Percentiles rank a stretch among this genome's conserved stretches.
Evolutionary conservation across 1,140 invertebrate species (phyloP).

Genomic region (Drosophila rufa): DNA sequence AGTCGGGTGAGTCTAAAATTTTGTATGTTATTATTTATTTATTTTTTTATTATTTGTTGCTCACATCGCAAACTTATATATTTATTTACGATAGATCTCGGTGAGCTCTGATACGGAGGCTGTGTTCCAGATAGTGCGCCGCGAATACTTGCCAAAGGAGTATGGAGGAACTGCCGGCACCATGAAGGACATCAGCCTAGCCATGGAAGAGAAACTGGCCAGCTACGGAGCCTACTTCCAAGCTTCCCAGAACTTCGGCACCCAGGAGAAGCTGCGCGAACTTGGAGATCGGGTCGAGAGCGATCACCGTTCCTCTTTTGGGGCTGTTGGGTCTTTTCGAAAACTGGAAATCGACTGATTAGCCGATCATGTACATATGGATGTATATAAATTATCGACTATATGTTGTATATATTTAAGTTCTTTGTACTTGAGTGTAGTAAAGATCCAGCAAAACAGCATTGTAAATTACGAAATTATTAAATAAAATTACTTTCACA

Average conservation of each 20-base stretch:
- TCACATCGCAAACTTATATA: too few relatives aligned
- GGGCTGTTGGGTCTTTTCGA: slow-evolving; percentile 87
- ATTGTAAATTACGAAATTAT: background rate
- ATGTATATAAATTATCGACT: background rate
- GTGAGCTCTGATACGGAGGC: slow-evolving; percentile 77
- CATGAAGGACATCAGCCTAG: slow-evolving; percentile 84
- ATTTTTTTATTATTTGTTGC: background rate
- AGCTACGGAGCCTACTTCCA: slow-evolving; percentile 85
- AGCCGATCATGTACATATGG: background rate
- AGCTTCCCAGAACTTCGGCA: slow-evolving; percentile 86
- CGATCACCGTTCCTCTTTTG: slow-evolving; percentile 86
- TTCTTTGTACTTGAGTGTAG: background rate
- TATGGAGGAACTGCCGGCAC: slow-evolving; percentile 86
- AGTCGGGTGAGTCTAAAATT: slow-evolving; percentile 44
- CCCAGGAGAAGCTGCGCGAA: slow-evolving; percentile 87
- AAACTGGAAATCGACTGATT: slow-evolving; percentile 76
- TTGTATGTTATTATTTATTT: too few relatives aligned
- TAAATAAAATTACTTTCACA: background rate
- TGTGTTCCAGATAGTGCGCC: slow-evolving; percentile 85
- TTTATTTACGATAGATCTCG: slow-evolving; percentile 53
- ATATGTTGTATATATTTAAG: background rate
- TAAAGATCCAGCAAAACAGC: background rate
- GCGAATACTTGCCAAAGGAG: slow-evolving; percentile 86
- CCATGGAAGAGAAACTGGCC: slow-evolving; percentile 86
- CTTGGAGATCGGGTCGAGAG: slow-evolving; percentile 79